phyloP scores from a whole-genome alignment of 2,113 vertebrate genomes.

The Hippocampus mohnikei region DNA sequence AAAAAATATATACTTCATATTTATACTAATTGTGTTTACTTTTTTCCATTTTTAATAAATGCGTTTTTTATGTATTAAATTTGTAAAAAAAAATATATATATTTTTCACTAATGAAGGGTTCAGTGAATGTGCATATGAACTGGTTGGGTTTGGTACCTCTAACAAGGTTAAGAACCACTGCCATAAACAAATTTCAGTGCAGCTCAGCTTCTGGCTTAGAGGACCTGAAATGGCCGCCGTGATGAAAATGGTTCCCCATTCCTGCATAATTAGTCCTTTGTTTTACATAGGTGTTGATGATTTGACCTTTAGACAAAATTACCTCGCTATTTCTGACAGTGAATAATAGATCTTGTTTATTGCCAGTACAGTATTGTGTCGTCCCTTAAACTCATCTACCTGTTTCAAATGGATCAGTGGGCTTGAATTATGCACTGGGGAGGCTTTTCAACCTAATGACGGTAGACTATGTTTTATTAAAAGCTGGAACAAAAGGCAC shows the following conservation, averaged over 20 bases:
- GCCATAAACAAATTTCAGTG: too few relatives aligned
- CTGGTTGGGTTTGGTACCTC: too few relatives aligned
- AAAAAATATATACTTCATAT: too few relatives aligned
- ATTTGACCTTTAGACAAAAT: background rate
- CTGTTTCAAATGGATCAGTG: conserved; percentile 36
- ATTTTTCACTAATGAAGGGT: too few relatives aligned
- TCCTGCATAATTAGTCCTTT: background rate
- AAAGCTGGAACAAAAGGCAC: conserved; percentile 58
- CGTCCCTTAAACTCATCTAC: conserved; percentile 15
- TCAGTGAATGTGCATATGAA: too few relatives aligned
- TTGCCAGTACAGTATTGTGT: conserved; percentile 10
- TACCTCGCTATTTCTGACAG: background rate
- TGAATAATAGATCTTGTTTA: background rate
- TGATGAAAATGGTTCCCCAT: background rate
- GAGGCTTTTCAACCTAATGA: conserved; percentile 56
- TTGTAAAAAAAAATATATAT: too few relatives aligned
- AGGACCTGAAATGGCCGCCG: background rate
- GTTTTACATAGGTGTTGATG: background rate
- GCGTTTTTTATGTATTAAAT: too few relatives aligned
- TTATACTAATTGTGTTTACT: too few relatives aligned
- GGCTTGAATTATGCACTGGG: conserved; percentile 65
- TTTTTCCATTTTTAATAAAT: too few relatives aligned
- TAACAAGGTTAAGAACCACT: too few relatives aligned
- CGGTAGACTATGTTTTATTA: conserved; percentile 69
- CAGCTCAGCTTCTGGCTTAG: background rate